These are phyloP conservation scores for Chionomys nivalis DNA, from an alignment of 2,113 vertebrate genomes.

Conservation along the genomic window DNA sequence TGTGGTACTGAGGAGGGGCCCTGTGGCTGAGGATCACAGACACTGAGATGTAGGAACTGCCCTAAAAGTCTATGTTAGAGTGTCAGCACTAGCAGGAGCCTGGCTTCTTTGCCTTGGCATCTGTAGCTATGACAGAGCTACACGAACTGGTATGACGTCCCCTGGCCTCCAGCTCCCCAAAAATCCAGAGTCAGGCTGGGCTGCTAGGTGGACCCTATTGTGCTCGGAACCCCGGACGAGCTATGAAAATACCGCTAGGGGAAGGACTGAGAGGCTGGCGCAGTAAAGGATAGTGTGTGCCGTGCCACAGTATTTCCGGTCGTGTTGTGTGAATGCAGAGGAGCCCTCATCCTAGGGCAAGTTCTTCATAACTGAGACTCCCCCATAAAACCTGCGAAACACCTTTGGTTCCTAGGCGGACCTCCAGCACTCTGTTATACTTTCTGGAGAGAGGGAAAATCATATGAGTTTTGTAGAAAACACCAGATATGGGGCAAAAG, in stretches of 20 bases:
- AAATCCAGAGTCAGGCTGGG: not conserved
- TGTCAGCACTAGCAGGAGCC: not conserved
- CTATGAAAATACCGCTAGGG: not conserved
- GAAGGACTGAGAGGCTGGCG: not conserved
- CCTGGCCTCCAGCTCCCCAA: not conserved
- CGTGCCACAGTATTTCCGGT: not conserved
- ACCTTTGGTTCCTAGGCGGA: not conserved
- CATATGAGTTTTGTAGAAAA: not conserved
- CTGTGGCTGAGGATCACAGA: not conserved
- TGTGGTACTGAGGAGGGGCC: too few relatives aligned
- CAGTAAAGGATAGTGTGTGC: not conserved
- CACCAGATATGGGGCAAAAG: conserved; percentile 1
- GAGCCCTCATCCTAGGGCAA: not conserved
- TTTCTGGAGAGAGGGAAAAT: not conserved
- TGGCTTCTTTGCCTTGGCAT: not conserved
- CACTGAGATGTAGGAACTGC: not conserved
- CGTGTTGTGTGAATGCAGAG: not conserved
- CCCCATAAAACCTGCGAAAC: not conserved
- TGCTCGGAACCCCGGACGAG: not conserved
- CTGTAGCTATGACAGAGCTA: not conserved
- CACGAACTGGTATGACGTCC: too few relatives aligned
- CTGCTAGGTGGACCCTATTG: not conserved
- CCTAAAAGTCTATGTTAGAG: not conserved
- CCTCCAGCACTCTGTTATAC: not conserved
- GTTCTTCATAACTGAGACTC: too few relatives aligned